Percentiles rank a stretch among this genome's conserved stretches.
Evolutionary conservation across 2,797 vertebrate species (phyloP).

Genomic region (Pelodytes ibericus): DNA sequence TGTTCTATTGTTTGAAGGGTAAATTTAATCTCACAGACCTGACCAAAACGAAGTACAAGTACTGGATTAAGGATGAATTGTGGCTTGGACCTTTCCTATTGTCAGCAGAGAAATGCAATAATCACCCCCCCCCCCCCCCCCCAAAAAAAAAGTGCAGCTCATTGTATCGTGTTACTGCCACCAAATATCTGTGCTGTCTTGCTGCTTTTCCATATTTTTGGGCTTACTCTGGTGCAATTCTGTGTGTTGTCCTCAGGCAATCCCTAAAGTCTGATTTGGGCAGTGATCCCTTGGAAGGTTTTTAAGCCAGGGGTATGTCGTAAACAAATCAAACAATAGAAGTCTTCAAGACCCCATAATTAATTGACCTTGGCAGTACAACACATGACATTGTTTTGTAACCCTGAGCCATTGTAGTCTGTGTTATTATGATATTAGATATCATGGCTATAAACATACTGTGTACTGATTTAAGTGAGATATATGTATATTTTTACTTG

Average conservation of each 20-base stretch:
- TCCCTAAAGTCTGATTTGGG: not conserved
- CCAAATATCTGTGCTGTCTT: constrained; percentile 11
- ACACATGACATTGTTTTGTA: too few species aligned
- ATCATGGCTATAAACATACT: too few species aligned
- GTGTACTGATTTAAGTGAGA: too few species aligned
- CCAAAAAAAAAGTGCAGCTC: constrained; percentile 36
- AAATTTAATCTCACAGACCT: constrained; percentile 47
- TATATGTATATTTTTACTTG: too few species aligned
- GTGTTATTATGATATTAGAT: too few species aligned
- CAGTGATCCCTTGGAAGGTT: not conserved
- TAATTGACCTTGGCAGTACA: too few species aligned
- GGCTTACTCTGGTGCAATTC: not conserved
- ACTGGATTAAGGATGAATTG: constrained; percentile 42
- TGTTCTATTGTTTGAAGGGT: constrained; percentile 25
- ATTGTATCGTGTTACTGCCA: constrained; percentile 40
- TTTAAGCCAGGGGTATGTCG: not conserved
- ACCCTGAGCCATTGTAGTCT: too few species aligned
- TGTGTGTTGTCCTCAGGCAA: not conserved
- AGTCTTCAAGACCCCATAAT: not conserved
- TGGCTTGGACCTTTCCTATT: constrained; percentile 42
- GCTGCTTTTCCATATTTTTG: not conserved
- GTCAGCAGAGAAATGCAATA: constrained; percentile 38
- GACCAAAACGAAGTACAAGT: constrained; percentile 1
- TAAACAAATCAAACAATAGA: not conserved
- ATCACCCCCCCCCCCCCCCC: too few species aligned